Base-by-base conservation (phyloP, 1,140 invertebrate species). In the Drosophila tsacasi region DNA sequence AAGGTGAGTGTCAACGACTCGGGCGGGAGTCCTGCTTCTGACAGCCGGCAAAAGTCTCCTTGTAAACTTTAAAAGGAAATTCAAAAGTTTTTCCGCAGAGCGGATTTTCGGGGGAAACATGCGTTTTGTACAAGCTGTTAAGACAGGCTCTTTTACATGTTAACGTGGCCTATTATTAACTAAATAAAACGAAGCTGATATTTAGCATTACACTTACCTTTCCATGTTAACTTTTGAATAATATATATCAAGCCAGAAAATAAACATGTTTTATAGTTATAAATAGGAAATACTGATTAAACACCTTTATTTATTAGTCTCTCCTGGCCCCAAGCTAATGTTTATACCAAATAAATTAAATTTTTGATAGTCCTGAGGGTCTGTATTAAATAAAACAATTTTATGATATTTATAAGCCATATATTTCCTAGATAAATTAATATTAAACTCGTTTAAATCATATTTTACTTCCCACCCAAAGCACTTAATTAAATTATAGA, bases 1-100 rank as follows among this genome's bases (percentile, higher is more conserved):
- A 72, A 72, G 65, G 64, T 68, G 69, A 73, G 69, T 59, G 65
- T 73, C 65, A 69, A 73, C 52, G 69, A 50, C 19, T 69, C 17
- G 12, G 46, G 23, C 23, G 25, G 25, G 5, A n/a, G 23, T 49
- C 35, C 65, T 73, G 66, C 27, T 8, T 30, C 5, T 73, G 66
- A 50, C 52, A 72, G 40, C 50, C 32, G 25, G 32, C 32, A 30
- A 57, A 71, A 46, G 37, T 57, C 50, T 23, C 10, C 54, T 57
- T 39, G 54, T 57, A 39, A 57, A 39, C 63, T 67, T 69, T 67
- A 71, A 59, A 37, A 30, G 44, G 39, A 40, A 55, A 21, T 47
- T 47, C 39, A 23, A 9, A 19, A 35, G 63, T 35, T 66, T 42
- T 35, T 35, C 17, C 21, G 7, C 13, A 21, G 13, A 25, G 21